A percentile compares a stretch with the other conserved stretches of the same genome.
Evolutionary conservation across 2,888 invertebrate genomes (phyloP).

Genomic region (Operophtera brumata): DNA sequence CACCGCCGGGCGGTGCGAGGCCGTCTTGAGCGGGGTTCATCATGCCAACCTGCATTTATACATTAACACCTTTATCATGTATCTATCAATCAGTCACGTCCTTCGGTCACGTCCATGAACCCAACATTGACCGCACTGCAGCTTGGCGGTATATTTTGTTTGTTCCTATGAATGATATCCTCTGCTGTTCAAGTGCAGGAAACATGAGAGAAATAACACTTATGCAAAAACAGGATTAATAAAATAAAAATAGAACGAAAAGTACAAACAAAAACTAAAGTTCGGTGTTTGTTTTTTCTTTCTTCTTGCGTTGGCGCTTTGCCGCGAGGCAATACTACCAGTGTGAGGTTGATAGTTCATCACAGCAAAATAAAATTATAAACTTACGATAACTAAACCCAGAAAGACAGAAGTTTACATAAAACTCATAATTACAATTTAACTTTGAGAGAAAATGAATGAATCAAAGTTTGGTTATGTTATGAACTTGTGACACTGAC

Average conservation of each 20-base stretch:
- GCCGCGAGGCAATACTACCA: no score
- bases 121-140: background rate
- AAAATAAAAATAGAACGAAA: background rate
- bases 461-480: no score
- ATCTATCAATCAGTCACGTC: conserved; percentile 3
- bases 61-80: conserved; percentile 25
- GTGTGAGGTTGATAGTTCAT: no score
- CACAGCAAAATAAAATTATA: no score
- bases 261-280: background rate
- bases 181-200: background rate
- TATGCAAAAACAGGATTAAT: background rate
- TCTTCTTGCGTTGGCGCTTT: no score
- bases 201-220: background rate
- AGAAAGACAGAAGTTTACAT: no score
- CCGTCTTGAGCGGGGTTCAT: conserved; percentile 84
- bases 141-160: background rate
- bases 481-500: no score
- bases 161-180: background rate
- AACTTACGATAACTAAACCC: no score
- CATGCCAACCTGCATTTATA: conserved; percentile 76
- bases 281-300: no score
- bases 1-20: conserved; percentile 80
- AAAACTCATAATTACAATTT: no score
- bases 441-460: no score
- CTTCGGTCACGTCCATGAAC: conserved; percentile 9